These are phyloP conservation scores for Micrasema minimum DNA, from an alignment of 1,140 invertebrate species.

Conservation along the genomic window DNA sequence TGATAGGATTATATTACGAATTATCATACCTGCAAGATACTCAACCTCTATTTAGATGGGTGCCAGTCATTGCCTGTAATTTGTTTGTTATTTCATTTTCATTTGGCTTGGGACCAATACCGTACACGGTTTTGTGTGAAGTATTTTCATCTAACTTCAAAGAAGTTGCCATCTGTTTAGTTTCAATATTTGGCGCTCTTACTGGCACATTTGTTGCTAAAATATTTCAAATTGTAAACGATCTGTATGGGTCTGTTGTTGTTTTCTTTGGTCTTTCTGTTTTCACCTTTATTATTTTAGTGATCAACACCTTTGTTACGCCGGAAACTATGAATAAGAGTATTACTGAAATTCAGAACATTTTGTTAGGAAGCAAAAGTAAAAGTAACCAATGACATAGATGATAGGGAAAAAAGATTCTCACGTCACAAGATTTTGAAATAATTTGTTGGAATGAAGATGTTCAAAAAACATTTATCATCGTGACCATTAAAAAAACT, in stretches of 20 bases:
- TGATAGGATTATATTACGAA: constrained; percentile 55
- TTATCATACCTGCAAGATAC: constrained; percentile 45
- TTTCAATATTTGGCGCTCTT: constrained; percentile 60
- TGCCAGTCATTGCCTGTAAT: constrained; percentile 51
- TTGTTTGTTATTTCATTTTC: constrained; percentile 59
- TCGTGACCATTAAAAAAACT: no score
- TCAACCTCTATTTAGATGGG: constrained; percentile 54
- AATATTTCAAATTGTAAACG: constrained; percentile 49
- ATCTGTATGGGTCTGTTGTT: constrained; percentile 33
- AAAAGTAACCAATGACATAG: neutral
- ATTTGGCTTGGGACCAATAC: constrained; percentile 72
- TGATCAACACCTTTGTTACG: constrained; percentile 35
- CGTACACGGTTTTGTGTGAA: constrained; percentile 74
- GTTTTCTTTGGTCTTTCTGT: constrained; percentile 41
- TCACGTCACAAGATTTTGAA: constrained; percentile 14
- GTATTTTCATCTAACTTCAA: constrained; percentile 70
- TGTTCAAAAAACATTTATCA: no score
- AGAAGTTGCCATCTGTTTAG: constrained; percentile 68
- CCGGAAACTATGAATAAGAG: constrained; percentile 52
- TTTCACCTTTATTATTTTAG: constrained; percentile 27
- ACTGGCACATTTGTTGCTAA: constrained; percentile 42
- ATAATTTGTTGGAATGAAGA: no score
- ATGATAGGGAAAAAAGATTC: neutral
- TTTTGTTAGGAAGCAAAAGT: constrained; percentile 27
- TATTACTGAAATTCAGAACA: constrained; percentile 47